Base-by-base conservation (phyloP, 2,888 invertebrate genomes). In the Andrena camellia region DNA sequence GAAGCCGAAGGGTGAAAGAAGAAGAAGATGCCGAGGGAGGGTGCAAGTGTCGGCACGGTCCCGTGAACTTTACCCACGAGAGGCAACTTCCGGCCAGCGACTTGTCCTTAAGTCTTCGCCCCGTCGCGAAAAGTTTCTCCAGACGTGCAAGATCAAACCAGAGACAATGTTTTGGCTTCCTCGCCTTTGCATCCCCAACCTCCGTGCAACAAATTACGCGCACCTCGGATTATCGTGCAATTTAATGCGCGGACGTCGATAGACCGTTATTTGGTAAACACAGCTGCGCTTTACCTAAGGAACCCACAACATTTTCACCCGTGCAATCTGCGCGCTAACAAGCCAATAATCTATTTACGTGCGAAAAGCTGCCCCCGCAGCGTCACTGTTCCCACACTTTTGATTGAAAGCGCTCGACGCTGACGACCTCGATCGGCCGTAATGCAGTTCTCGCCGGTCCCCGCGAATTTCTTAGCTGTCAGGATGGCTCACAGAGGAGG, bases 1-100 rank as follows among this genome's bases (percentile, higher is more conserved):
- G 33, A 33, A 13, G 57, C 17, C 17, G 52, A 42, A n/a, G 20
- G 60, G 31, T 33, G 57, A n/a, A 48, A 29, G 60, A 66, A 10
- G 54, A 52, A 48, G 42, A 23, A 42, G 48, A n/a, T 17, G 26
- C 29, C 17, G 48, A 6, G 52, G 31, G 62, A 26, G 69, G 72
- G 57, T 64, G 68, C 20, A 67, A 87, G 71, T 42, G 64, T 72
- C 70, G 78, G 71, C 74, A 64, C 73, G 75, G 78, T 83, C 72
- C 75, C 74, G 57, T 78, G 79, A 86, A 86, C 86, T 87, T 88
- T 75, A 78, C 13, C 78, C 86, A 71, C 73, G 70, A 78, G 74
- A 62, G 73, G 23, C 82, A 83, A 88, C 88, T 86, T 88, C 79
- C 86, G 79, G 75, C n/a, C 64, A 68, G 75, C 67, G 83, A 84